These are phyloP conservation scores for Thalassophryne amazonica DNA, from an alignment of 2,797 vertebrate species.

Conservation along the genomic window DNA sequence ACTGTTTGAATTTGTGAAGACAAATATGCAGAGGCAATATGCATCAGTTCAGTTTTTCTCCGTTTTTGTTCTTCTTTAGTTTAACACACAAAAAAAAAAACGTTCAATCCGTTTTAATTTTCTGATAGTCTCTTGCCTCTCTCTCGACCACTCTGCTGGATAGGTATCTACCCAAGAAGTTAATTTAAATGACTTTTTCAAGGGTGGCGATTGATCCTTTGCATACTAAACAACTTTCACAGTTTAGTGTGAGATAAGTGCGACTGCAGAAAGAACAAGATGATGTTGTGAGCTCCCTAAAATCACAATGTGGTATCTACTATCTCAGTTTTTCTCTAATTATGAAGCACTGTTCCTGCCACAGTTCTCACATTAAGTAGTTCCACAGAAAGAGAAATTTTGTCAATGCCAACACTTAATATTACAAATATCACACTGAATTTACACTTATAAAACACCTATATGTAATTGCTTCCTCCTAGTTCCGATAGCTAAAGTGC, in stretches of 20 bases:
- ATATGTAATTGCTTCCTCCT: too few relatives aligned
- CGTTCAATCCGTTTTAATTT: constrained; percentile 64
- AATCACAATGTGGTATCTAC: constrained; percentile 41
- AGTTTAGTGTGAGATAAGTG: constrained; percentile 42
- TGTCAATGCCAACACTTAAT: constrained; percentile 26
- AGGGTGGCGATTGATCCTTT: constrained; percentile 65
- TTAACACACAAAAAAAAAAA: constrained; percentile 40
- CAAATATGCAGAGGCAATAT: constrained; percentile 32
- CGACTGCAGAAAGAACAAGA: constrained; percentile 46
- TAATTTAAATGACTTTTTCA: constrained; percentile 74
- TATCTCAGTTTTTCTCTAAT: constrained; percentile 50
- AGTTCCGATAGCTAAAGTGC: too few relatives aligned
- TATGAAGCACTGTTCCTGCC: constrained; percentile 28
- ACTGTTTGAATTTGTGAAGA: constrained; percentile 37
- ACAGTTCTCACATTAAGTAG: constrained; percentile 45
- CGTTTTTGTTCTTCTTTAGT: constrained; percentile 58
- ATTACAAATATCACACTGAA: constrained; percentile 17
- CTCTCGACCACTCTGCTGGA: constrained; percentile 57
- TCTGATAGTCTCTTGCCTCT: constrained; percentile 67
- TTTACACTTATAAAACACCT: too few relatives aligned
- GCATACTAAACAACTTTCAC: constrained; percentile 67
- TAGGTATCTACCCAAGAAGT: constrained; percentile 68
- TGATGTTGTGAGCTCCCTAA: constrained; percentile 50
- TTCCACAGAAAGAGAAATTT: constrained; percentile 24
- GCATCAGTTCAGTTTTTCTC: constrained; percentile 17